phyloP scores from a whole-genome alignment of 2,888 invertebrate species.

The Lordiphosa andalusiaca region DNA sequence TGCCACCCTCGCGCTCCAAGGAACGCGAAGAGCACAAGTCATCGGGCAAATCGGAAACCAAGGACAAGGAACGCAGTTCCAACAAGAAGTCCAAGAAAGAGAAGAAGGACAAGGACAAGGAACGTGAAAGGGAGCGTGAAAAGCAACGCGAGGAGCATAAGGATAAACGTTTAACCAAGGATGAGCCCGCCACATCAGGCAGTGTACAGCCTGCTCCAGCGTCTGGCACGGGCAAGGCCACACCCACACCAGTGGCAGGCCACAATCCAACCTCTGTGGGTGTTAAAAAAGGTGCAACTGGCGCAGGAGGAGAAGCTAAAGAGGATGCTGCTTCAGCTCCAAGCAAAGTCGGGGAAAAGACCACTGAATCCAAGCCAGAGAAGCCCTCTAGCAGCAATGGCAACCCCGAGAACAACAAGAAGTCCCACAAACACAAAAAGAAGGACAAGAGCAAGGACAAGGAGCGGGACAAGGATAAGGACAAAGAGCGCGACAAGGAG shows the following conservation, averaged over 20 bases:
- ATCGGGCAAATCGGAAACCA: conserved; percentile 49
- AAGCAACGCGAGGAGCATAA: conserved; percentile 75
- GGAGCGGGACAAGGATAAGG: not conserved
- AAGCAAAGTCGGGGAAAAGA: conserved; percentile 31
- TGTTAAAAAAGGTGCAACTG: conserved; percentile 34
- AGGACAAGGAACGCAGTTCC: conserved; percentile 71
- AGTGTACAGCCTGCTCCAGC: conserved; percentile 3
- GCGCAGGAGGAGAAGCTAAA: conserved; percentile 14
- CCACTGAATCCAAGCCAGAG: conserved; percentile 35
- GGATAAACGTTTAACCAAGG: conserved; percentile 61
- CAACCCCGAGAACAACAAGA: conserved; percentile 84
- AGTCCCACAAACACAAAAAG: conserved; percentile 85
- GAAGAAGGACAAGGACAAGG: conserved; percentile 84
- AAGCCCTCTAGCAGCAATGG: conserved; percentile 69
- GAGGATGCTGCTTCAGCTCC: conserved; percentile 32
- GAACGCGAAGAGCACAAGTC: conserved; percentile 62
- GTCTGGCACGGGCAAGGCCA: conserved; percentile 46
- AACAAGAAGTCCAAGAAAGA: conserved; percentile 82
- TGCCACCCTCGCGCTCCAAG: conserved; percentile 55
- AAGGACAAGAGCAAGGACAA: conserved; percentile 82
- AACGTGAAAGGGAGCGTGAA: conserved; percentile 82
- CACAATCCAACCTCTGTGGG: conserved; percentile 38
- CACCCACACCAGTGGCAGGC: conserved; percentile 56
- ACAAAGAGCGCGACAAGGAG: not conserved
- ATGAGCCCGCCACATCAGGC: conserved; percentile 43